Base-by-base conservation (phyloP, 2,797 vertebrate species). In the Coranthus polyacanthus region DNA sequence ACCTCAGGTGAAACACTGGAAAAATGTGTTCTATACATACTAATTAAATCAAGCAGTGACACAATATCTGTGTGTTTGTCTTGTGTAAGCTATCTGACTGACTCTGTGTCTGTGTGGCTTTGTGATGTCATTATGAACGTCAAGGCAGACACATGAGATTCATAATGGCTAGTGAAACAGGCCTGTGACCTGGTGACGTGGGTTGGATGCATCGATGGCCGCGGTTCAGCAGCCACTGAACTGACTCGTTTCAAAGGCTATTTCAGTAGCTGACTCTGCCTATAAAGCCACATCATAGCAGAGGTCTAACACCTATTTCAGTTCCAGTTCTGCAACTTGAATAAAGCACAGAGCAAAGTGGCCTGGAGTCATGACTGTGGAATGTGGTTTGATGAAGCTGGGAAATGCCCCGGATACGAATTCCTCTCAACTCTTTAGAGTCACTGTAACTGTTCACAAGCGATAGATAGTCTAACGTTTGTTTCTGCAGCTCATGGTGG, bases 291-390 rank as follows among this genome's bases (percentile, higher is more conserved):
- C 1, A 22, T 22, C 20, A 12, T 11, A 46, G 18, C 47, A 12
- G 16, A 52, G n/a, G 6, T 61, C 3, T 17, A 12, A 58, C 37
- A 36, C 5, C 15, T 18, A 17, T 50, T 16, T 13, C 21, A 70
- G 12, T 71, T 79, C 78, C 53, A 32, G 72, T 68, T 56, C 5
- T 56, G 15, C 62, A 56, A 49, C 57, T 72, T 50, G 0, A 3
- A 5, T 22, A 16, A 52, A 12, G 3, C 2, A 17, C 20, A 49
- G 7, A 18, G 6, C 2, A 4, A 7, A 12, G 1, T 39, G 13
- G 26, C 47, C 0, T 49, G 13, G 43, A 44, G 36, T 24, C 50
- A 58, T 39, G 37, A 46, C 21, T 1, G 15, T 32, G 17, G 44
- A 60, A 75, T 73, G 57, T 44, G n/a, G 6, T 36, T 39, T 45